Evolutionary conservation across 2,888 invertebrate species (phyloP), one percentile per base, ranked within the genome.

Genomic region (Caenorhabditis angaria): DNA sequence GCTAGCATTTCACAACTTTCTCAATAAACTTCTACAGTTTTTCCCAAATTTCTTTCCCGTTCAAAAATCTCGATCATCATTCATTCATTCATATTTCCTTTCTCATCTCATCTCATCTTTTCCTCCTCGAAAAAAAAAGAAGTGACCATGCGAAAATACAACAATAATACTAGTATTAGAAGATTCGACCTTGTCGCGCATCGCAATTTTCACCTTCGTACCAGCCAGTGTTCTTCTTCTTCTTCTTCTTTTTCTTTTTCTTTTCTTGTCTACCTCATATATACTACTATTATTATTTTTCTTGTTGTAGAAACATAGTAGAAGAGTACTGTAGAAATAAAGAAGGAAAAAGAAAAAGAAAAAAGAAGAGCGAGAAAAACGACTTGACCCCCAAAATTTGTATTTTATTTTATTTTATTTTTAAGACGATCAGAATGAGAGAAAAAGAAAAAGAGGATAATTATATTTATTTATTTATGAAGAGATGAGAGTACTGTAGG

Each of bases 221-320:
- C 41, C 41, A 41, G 41, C 41, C 68, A 58, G 41, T 59, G 58
- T 65, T 53, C 53, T 58, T 25, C 55, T 55, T 59, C 54, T 54
- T 53, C 58, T 50, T 48, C 61, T 61, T 47, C 54, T 54, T 53
- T 41, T 60, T 51, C 51, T 62, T 56, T 14, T 61, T 61, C 53
- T 51, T 55, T 55, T 60, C 55, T 22, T 18, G 10, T 41, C 41
- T 41, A 12, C 18, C 41, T 41, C 41, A 14, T n/a, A n/a, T n/a
- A 29, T 14, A 54, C 48, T 54, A 53, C 53, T 65, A 59, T 48
- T 65, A 65, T 58, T 59, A 65, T 29, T 29, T 54, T 65, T 57
- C 59, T 54, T 12, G 28, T 55, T 51, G 35, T 41, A 50, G 63
- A 56, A 56, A 48, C 48, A n/a, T 51, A 65, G 51, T 57, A 41